Evolutionary conservation across 92 coral and sea anemone genomes (phyloP), one percentile per base, ranked within the genome.

Genomic region (Porites lobata): DNA sequence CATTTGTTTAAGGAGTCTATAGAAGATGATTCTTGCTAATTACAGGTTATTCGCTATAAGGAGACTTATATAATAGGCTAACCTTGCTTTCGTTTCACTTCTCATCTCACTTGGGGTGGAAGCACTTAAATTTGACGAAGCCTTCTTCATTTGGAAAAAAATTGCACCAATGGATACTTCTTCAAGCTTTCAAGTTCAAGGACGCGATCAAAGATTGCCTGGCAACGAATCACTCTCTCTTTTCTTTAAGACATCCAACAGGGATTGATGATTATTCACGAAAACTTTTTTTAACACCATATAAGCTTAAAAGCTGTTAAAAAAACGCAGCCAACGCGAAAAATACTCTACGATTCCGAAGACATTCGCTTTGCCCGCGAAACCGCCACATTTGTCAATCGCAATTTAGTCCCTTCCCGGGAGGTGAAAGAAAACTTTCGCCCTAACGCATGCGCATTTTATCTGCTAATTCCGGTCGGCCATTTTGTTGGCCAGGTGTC

Each of bases 71-170:
- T 10, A 56, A 10, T 17, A 17, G 58, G 7, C 81, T 9, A 47
- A 94, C 98, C 98, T 94, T 78, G 92, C 98, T 87, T 94, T 87
- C n/a, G 90, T 83, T 66, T 94, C 98, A 74, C 91, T 88, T 71
- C 98, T 77, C 32, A 89, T 84, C 69, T 94, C 98, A 57, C 98
- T 91, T 7, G 96, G 90, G 50, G 91, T 89, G 26, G 93, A 90
- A 78, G 92, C 67, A 76, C 82, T 90, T 19, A 77, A 71, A 53
- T 90, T 86, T 15, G 87, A 85, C 22, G 94, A 66, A 7, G 90
- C 66, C 66, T 83, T 92, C 77, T 84, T 92, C 94, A 92, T 92
- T 81, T 78, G 26, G 17, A 54, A 10, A 0, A 14, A 54, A 70
- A 7, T 22, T 24, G 66, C 22, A 81, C 66, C 56, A 56, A 72